phyloP scores from a whole-genome alignment of 2,113 vertebrate genomes.

The Chrysemys picta region DNA sequence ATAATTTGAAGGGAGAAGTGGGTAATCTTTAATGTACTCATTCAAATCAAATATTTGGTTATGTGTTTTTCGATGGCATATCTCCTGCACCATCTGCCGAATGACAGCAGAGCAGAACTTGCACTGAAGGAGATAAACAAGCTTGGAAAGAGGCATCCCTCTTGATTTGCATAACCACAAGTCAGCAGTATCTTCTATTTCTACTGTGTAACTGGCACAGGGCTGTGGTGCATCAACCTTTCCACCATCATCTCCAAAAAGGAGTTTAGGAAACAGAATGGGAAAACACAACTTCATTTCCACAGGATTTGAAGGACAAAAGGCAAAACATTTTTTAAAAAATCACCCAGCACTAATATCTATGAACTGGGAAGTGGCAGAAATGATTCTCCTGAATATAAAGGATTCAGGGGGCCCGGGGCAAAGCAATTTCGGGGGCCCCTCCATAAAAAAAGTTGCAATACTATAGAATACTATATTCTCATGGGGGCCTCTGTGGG shows the following conservation, averaged over 20 bases:
- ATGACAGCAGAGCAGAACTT: constrained; percentile 41
- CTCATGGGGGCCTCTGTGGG: too few relatives aligned
- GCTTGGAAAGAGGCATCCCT: neutral
- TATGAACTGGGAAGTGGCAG: constrained; percentile 21
- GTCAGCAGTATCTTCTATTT: neutral
- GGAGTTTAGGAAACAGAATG: neutral
- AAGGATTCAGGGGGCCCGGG: neutral
- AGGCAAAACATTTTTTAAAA: neutral
- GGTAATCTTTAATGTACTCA: constrained; percentile 68
- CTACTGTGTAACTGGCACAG: neutral
- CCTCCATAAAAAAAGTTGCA: too few relatives aligned
- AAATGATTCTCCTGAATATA: constrained; percentile 16
- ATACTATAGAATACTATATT: too few relatives aligned
- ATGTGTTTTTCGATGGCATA: constrained; percentile 47
- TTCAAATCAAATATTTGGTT: constrained; percentile 65
- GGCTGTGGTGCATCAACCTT: neutral
- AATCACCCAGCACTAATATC: neutral
- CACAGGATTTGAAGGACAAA: neutral
- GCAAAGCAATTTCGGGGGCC: too few relatives aligned
- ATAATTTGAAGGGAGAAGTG: constrained; percentile 61
- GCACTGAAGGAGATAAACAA: constrained; percentile 26
- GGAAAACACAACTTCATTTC: neutral
- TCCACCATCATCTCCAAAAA: neutral
- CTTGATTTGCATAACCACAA: constrained; percentile 8
- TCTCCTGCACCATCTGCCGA: constrained; percentile 63